Evolutionary conservation across 2,797 vertebrate genomes (phyloP).

Genomic region (Coregonus sp.): DNA sequence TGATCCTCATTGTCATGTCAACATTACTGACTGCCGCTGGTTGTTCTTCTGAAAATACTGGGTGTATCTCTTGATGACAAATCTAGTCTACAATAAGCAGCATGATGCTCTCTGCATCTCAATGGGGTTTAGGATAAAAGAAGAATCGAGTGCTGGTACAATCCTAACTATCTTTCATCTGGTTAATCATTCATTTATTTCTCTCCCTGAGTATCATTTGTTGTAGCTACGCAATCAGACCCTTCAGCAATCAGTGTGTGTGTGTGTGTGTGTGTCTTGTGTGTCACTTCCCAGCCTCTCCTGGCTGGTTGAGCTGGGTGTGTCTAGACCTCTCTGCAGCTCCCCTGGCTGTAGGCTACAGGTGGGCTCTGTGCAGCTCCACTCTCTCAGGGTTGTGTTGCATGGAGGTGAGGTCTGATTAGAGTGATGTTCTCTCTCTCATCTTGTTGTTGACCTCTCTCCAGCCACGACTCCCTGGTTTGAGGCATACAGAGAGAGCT

Average conservation of each 20-base stretch:
- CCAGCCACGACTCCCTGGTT: conserved; percentile 97
- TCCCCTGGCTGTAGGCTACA: background rate
- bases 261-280: background rate
- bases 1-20: background rate
- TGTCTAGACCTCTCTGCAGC: background rate
- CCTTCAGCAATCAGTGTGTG: background rate
- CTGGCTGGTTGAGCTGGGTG: background rate
- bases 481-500: conserved; percentile 93
- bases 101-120: background rate
- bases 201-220: background rate
- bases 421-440: background rate
- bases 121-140: background rate
- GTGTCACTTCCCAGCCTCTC: too few species aligned
- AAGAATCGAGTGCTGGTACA: background rate
- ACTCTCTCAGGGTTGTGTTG: background rate
- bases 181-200: background rate
- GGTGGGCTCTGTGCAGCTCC: background rate
- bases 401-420: background rate
- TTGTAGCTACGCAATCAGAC: background rate
- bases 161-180: background rate
- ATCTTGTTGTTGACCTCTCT: conserved; percentile 54
- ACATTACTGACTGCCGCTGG: background rate
- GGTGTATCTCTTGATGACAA: background rate
- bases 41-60: background rate
- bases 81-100: background rate